A percentile compares a stretch with the other conserved stretches of the same genome.
Evolutionary conservation across 2,888 invertebrate species (phyloP).

Genomic region (Punctoribates punctum): DNA sequence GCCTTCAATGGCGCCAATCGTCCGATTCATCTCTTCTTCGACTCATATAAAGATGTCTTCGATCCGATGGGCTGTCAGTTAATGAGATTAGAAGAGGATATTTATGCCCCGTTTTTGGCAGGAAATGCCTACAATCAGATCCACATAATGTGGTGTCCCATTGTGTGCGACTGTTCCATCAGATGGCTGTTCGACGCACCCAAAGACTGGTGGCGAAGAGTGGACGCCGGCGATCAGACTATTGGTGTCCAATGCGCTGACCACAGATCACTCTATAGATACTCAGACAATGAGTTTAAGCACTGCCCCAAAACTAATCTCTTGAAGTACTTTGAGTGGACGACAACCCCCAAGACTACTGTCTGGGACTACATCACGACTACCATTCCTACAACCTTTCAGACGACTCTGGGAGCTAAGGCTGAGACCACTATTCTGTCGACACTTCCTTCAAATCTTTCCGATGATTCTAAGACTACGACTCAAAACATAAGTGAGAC

Average conservation of each 20-base stretch:
- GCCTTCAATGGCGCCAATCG: slow-evolving; percentile 40
- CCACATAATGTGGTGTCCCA: slow-evolving; percentile 39
- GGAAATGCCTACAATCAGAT: slow-evolving; percentile 40
- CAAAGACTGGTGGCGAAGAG: slow-evolving; percentile 42
- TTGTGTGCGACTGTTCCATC: slow-evolving; percentile 38
- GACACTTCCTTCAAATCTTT: too few species aligned
- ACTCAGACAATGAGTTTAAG: slow-evolving; percentile 41
- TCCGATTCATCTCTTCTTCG: slow-evolving; percentile 38
- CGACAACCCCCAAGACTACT: slow-evolving; percentile 1
- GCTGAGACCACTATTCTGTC: too few species aligned
- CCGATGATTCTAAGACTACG: too few species aligned
- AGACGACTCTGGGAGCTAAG: too few species aligned
- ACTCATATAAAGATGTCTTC: slow-evolving; percentile 22
- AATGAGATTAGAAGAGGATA: slow-evolving; percentile 40
- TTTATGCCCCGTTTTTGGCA: slow-evolving; percentile 41
- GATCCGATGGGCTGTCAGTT: slow-evolving; percentile 39
- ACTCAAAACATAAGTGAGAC: too few species aligned
- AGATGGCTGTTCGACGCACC: slow-evolving; percentile 43
- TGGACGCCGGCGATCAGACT: slow-evolving; percentile 39
- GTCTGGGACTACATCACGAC: background rate
- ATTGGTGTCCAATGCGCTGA: slow-evolving; percentile 41
- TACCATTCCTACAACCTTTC: background rate
- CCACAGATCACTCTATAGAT: slow-evolving; percentile 38
- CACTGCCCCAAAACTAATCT: slow-evolving; percentile 41
- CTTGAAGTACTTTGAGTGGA: slow-evolving; percentile 36